A percentile compares a stretch with the other conserved stretches of the same genome.
phyloP scores from a whole-genome alignment of 2,113 vertebrate genomes.

The Numida meleagris region DNA sequence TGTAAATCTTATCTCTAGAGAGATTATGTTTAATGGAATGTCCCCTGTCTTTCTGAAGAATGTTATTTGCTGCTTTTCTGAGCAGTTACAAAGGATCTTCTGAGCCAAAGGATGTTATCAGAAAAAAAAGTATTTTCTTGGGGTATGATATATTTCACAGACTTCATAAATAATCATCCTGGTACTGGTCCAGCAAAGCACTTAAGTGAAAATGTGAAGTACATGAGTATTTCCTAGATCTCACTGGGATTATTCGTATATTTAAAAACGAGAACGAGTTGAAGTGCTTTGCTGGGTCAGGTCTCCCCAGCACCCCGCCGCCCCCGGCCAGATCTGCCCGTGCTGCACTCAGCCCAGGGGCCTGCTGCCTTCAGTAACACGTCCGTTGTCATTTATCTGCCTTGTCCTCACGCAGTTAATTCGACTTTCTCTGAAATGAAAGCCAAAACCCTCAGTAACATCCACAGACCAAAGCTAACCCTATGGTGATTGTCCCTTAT shows the following conservation, averaged over 20 bases:
- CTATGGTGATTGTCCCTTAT: background rate
- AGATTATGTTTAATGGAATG: background rate
- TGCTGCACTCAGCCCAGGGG: background rate
- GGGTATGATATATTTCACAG: background rate
- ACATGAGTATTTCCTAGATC: constrained; percentile 34
- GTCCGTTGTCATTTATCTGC: background rate
- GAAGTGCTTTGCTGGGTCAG: background rate
- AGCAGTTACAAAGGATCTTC: background rate
- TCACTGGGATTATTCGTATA: background rate
- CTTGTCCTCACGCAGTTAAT: background rate
- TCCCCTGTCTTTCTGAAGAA: background rate
- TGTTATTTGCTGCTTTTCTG: background rate
- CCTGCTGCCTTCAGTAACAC: rapidly evolving
- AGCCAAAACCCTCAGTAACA: background rate
- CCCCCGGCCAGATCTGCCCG: background rate
- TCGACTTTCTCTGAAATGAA: background rate
- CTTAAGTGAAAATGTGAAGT: constrained; percentile 38
- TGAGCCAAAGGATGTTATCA: constrained; percentile 29
- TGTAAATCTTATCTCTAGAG: background rate
- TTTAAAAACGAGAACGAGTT: rapidly evolving
- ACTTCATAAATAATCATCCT: background rate
- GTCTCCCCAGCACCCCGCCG: background rate
- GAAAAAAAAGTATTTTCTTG: background rate
- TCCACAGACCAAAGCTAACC: background rate
- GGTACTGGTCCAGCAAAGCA: constrained; percentile 50